Conservation (phyloP, 2,888 invertebrate species). For the Zygothrica quintamaculata region DNA sequence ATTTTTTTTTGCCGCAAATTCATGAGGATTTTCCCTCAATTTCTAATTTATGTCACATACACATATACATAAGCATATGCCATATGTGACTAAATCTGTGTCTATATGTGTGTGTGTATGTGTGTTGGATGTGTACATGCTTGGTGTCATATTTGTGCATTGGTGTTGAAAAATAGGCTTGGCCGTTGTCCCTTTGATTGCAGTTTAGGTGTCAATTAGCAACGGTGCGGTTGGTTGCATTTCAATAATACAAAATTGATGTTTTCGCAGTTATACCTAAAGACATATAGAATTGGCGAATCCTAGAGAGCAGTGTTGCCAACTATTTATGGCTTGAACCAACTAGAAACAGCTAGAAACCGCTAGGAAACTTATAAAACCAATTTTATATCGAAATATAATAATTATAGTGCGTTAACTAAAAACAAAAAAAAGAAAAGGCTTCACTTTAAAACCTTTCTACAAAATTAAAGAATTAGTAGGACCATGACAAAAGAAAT, state of each 20-base stretch:
- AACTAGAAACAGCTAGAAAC: no score
- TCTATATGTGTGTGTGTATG: conserved; percentile 9
- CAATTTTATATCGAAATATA: no score
- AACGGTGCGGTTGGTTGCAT: conserved; percentile 77
- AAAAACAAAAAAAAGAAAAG: no score
- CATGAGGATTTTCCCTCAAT: conserved; percentile 45
- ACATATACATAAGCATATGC: conserved; percentile 35
- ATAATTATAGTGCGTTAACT: no score
- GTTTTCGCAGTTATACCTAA: conserved; percentile 36
- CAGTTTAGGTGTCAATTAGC: conserved; percentile 80
- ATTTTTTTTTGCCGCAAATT: conserved; percentile 55
- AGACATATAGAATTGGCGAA: no score
- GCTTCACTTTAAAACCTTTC: not conserved
- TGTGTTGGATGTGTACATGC: conserved; percentile 27
- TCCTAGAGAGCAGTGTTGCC: no score
- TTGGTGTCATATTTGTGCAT: conserved; percentile 28
- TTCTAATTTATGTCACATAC: conserved; percentile 19
- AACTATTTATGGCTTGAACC: no score
- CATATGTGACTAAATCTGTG: conserved; percentile 34
- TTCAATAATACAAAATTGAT: conserved; percentile 57
- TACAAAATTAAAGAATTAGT: no score
- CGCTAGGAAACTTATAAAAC: no score
- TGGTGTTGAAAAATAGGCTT: conserved; percentile 60
- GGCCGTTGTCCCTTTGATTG: conserved; percentile 65
- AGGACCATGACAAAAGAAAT: no score